A percentile compares a stretch with the other conserved stretches of the same genome.
Conservation (phyloP, 2,797 vertebrate genomes). For the Petrocephalus schoutedeni region DNA sequence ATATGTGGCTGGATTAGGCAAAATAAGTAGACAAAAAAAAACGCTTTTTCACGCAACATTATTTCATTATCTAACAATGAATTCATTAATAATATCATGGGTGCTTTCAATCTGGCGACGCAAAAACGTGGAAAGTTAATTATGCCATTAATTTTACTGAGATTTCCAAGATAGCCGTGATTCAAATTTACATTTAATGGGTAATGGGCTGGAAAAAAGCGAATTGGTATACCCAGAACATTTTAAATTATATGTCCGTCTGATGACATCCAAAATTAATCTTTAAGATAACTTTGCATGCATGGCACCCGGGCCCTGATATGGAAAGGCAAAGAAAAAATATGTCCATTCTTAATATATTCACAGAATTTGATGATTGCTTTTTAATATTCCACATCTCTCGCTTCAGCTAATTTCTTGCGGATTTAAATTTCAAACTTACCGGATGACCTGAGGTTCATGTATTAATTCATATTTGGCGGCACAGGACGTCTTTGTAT, state of each 20-base stretch:
- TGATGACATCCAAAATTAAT: not conserved
- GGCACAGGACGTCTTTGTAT: not conserved
- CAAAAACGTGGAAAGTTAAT: conserved; percentile 7
- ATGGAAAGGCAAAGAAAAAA: not conserved
- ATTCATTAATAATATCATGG: not conserved
- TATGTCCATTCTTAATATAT: not conserved
- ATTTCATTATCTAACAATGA: not conserved
- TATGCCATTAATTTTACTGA: not conserved
- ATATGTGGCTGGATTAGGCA: not conserved
- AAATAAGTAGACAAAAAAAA: not conserved
- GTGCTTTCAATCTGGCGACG: not conserved
- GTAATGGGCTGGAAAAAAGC: not conserved
- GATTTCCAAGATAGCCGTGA: not conserved
- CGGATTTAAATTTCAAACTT: not conserved
- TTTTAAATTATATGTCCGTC: not conserved
- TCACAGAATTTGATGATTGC: not conserved
- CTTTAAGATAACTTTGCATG: not conserved
- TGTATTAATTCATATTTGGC: not conserved
- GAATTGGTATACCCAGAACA: not conserved
- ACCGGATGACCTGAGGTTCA: not conserved
- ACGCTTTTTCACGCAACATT: not conserved
- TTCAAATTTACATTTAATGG: not conserved
- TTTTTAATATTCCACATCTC: not conserved
- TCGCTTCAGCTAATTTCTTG: not conserved
- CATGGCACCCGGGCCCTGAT: not conserved